phyloP scores from a whole-genome alignment of 2,888 invertebrate genomes.

The Pandemis cinnamomeana region DNA sequence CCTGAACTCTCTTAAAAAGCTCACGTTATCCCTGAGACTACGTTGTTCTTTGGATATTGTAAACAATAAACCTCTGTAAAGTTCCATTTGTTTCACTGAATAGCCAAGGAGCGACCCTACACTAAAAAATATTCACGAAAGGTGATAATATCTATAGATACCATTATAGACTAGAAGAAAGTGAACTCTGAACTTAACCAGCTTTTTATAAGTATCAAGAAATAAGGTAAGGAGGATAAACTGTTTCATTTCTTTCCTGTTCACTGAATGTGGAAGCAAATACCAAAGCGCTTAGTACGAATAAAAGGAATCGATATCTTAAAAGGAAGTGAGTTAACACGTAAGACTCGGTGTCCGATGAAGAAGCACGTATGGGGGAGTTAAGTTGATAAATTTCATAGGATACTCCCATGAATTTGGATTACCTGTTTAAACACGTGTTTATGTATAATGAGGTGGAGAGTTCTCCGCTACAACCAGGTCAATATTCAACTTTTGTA shows the following conservation, averaged over 20 bases:
- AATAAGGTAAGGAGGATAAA: not conserved
- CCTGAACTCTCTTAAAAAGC: too few relatives aligned
- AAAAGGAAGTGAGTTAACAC: not conserved
- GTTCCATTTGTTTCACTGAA: too few relatives aligned
- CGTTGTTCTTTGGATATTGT: too few relatives aligned
- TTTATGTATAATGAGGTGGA: not conserved
- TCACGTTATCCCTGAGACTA: too few relatives aligned
- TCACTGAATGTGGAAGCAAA: not conserved
- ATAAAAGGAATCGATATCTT: not conserved
- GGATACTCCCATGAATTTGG: not conserved
- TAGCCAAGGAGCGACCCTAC: too few relatives aligned
- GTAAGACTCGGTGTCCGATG: not conserved
- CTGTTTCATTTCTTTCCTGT: not conserved
- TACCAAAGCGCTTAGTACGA: not conserved
- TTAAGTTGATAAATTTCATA: not conserved
- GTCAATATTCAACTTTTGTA: too few relatives aligned
- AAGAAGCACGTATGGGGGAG: not conserved
- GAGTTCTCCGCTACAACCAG: not conserved
- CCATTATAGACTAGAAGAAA: not conserved
- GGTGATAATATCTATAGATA: too few relatives aligned
- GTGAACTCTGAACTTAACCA: not conserved
- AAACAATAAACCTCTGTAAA: too few relatives aligned
- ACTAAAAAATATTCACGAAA: too few relatives aligned
- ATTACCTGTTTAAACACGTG: not conserved
- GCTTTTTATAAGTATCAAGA: not conserved